Percentiles rank a stretch among this genome's conserved stretches.
phyloP scores from a whole-genome alignment of 2,888 invertebrate genomes.

The Boloria selene region DNA sequence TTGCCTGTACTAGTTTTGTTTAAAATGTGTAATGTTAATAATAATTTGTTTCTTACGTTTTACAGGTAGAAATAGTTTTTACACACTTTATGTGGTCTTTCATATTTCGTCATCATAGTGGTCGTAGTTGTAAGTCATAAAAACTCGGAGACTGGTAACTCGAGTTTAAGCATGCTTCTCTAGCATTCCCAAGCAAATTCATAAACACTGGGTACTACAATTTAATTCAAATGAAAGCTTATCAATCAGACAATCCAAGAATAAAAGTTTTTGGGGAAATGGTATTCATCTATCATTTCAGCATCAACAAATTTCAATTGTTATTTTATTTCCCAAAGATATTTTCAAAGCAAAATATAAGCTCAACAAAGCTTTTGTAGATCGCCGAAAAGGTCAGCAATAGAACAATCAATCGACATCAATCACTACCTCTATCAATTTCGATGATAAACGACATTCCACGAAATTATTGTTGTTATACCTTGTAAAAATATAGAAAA shows the following conservation, averaged over 20 bases:
- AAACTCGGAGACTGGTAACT: too few relatives aligned
- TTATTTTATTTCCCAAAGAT: constrained; percentile 2
- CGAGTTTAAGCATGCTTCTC: too few relatives aligned
- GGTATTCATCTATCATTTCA: not conserved
- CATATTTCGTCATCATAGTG: too few relatives aligned
- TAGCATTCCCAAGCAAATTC: too few relatives aligned
- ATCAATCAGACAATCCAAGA: not conserved
- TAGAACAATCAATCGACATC: constrained; percentile 28
- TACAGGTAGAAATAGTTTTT: too few relatives aligned
- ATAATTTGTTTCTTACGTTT: too few relatives aligned
- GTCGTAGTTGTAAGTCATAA: too few relatives aligned
- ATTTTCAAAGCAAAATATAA: constrained; percentile 21
- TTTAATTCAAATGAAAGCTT: too few relatives aligned
- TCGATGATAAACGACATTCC: constrained; percentile 14
- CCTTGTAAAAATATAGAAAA: not conserved
- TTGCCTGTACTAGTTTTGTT: too few relatives aligned
- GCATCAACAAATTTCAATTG: not conserved
- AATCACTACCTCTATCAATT: constrained; percentile 28
- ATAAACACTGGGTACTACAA: too few relatives aligned
- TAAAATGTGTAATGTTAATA: too few relatives aligned
- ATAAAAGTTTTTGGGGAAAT: not conserved
- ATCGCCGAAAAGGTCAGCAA: constrained; percentile 18
- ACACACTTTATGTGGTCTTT: too few relatives aligned
- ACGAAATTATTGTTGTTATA: constrained; percentile 12
- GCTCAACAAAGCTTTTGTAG: constrained; percentile 21